Conservation (phyloP, 30 jellyfish, hydroid and myxozoan species). For the Pseudorhiza aurosa region DNA sequence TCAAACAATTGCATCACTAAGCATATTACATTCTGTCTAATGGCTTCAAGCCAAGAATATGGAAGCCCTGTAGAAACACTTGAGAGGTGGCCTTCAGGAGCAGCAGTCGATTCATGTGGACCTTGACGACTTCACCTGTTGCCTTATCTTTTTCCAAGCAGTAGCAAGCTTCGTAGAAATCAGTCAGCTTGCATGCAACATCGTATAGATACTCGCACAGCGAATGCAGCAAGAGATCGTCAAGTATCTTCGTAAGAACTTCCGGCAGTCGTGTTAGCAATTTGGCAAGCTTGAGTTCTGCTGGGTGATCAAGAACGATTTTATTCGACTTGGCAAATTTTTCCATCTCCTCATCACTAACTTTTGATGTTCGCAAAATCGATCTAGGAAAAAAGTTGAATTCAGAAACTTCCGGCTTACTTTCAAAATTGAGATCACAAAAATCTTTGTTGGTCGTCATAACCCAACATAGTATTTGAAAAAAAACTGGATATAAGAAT, state of each 20-base stretch:
- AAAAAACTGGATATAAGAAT: no score
- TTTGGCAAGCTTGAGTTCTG: conserved; percentile 88
- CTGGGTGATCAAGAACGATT: conserved; percentile 74
- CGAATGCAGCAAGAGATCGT: conserved; percentile 82
- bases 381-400: conserved; percentile 55
- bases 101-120: conserved; percentile 92
- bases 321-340: conserved; percentile 20
- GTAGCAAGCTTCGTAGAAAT: conserved; percentile 94
- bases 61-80: conserved; percentile 81
- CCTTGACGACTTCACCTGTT: conserved; percentile 81
- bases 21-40: conserved; percentile 69
- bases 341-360: conserved; percentile 52
- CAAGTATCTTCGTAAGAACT: conserved; percentile 66
- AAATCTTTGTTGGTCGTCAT: no score
- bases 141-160: conserved; percentile 81
- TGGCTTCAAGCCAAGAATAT: conserved; percentile 88
- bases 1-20: no score
- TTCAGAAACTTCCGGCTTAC: no score
- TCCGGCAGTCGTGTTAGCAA: conserved; percentile 85
- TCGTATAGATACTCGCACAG: conserved; percentile 97
- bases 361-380: conserved; percentile 85
- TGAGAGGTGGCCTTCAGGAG: conserved; percentile 83
- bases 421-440: no score
- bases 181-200: conserved; percentile 89
- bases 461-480: no score